phyloP scores from a whole-genome alignment of 2,797 vertebrate species.

The Catharus ustulatus region DNA sequence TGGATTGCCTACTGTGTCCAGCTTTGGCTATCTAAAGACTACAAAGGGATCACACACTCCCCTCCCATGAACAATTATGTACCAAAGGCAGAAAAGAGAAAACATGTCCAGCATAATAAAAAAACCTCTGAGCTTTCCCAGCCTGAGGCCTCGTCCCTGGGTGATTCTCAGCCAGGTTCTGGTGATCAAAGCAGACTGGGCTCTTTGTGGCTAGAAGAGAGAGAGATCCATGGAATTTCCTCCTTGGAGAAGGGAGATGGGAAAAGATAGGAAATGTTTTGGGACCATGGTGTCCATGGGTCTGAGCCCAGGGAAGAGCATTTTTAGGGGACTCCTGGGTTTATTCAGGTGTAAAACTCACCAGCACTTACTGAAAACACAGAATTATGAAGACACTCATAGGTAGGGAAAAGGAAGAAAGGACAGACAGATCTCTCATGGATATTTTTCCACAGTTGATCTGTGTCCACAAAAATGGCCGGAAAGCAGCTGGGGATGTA shows the following conservation, averaged over 20 bases:
- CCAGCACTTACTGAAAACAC: background rate
- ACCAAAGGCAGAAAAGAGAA: background rate
- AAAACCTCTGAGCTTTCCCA: background rate
- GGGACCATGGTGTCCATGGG: accelerated
- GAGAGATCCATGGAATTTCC: background rate
- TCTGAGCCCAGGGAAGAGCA: background rate
- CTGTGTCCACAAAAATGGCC: background rate
- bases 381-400: background rate
- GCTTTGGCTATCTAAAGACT: background rate
- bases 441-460: constrained; percentile 2
- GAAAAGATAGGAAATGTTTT: background rate
- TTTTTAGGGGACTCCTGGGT: background rate
- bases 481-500: constrained; percentile 52
- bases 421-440: background rate
- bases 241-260: background rate
- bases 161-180: background rate
- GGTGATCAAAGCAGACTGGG: background rate
- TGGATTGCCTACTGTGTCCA: background rate
- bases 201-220: background rate
- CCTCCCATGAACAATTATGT: background rate
- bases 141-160: accelerated
- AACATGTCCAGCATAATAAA: background rate
- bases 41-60: background rate
- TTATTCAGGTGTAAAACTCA: background rate
- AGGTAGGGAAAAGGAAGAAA: background rate